These are phyloP conservation scores for Dendrolimus pini DNA, from an alignment of 2,888 invertebrate species.

Conservation along the genomic window DNA sequence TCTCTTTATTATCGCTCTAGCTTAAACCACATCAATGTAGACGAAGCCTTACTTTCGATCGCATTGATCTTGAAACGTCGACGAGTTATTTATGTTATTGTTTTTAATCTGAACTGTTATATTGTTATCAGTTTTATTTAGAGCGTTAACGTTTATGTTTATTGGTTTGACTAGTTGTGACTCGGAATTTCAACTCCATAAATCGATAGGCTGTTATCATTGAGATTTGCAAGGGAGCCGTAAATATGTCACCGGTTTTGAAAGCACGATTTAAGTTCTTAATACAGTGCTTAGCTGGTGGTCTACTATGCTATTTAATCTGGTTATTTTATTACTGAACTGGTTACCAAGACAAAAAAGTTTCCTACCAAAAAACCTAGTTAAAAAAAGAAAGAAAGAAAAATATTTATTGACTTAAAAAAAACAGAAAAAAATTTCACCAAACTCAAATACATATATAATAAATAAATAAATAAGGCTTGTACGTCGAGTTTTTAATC, in stretches of 20 bases:
- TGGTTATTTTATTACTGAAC: too few species aligned
- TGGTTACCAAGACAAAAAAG: too few species aligned
- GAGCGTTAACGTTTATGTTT: not conserved
- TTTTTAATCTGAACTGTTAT: slow-evolving; percentile 3
- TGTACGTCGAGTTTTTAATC: too few species aligned
- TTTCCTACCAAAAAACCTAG: too few species aligned
- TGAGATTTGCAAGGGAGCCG: not conserved
- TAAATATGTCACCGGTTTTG: not conserved
- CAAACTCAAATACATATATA: too few species aligned
- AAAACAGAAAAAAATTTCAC: too few species aligned
- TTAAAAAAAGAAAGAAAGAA: too few species aligned
- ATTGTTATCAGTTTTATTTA: not conserved
- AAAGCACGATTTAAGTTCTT: not conserved
- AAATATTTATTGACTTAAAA: too few species aligned
- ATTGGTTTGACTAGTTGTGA: not conserved
- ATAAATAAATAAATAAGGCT: too few species aligned
- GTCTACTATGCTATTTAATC: too few species aligned
- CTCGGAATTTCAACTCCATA: not conserved
- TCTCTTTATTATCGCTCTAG: not conserved
- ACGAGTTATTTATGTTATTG: slow-evolving; percentile 11
- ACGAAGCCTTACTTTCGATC: not conserved
- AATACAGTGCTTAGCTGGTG: too few species aligned
- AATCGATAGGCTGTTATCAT: not conserved
- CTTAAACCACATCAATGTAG: not conserved
- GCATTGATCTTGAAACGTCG: slow-evolving; percentile 7